Evolutionary conservation across 1,140 invertebrate genomes (phyloP), one percentile per base, ranked within the genome.

Genomic region (Bombus huntii): DNA sequence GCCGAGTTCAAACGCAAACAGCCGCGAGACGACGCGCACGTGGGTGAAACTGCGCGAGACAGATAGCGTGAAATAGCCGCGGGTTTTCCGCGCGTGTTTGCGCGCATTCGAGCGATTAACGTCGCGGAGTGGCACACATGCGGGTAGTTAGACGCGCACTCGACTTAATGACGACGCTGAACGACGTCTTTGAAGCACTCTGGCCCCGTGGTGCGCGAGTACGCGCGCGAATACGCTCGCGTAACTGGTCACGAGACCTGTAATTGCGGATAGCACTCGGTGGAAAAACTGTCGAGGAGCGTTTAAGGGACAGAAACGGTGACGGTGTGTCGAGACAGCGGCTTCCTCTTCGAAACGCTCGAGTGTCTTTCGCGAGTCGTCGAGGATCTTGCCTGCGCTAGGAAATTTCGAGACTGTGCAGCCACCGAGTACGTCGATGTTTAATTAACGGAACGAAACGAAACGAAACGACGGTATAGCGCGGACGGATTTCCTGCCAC

Each of bases 81-180:
- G 47, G 42, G 25, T 84, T 84, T 71, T 47, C 66, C 83, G 28
- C 53, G 31, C 76, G 75, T 73, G 76, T 80, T 62, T 28, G 42
- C 76, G 77, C 39, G 68, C 83, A 65, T 73, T 73, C 76, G 68
- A 80, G 78, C 78, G 84, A 81, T 68, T 66, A 85, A 85, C 71
- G 42, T 10, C 71, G 37, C 42, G 57, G 39, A 37, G 34, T 42
- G 59, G 78, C 47, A n/a, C 59, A 37, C 79, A 72, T 44, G 78
- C 59, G 34, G 59, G 71, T 81, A 85, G 76, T 85, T 73, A 25
- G 31, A 15, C 57, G 68, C 57, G 42, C 28, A 73, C 84, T 85
- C 84, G 84, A 75, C 70, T 85, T 81, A 85, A 81, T 81, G 83
- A 85, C n/a, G 78, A 81, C 83, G 78, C 31, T 81, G 78, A 53